Percentiles rank a stretch among this genome's conserved stretches.
Evolutionary conservation across 53 echinoderm and acorn worm genomes (phyloP).

Genomic region (Zoroaster sp.): DNA sequence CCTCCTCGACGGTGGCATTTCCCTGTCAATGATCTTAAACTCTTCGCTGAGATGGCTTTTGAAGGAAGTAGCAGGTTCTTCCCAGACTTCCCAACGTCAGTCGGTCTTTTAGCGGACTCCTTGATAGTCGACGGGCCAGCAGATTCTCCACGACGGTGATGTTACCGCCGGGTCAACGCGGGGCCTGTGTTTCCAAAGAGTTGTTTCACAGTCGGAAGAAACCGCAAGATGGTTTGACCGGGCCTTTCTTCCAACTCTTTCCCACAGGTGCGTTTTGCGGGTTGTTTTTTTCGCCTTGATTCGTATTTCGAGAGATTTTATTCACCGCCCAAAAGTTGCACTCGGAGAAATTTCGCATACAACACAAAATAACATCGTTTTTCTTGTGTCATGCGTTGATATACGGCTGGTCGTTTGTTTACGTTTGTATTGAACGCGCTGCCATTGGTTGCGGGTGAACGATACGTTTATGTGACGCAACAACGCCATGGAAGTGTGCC

Average conservation of each 20-base stretch:
- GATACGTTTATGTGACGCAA: not conserved
- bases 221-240: not conserved
- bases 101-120: too few relatives aligned
- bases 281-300: too few relatives aligned
- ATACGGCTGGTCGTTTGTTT: not conserved
- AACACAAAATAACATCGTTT: constrained; percentile 14
- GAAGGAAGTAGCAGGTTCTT: not conserved
- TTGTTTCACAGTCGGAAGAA: constrained; percentile 7
- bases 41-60: not conserved
- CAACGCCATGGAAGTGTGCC: not conserved
- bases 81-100: not conserved
- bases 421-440: not conserved
- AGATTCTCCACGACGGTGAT: too few relatives aligned
- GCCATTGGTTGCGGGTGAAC: not conserved
- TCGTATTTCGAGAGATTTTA: too few relatives aligned
- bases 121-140: too few relatives aligned
- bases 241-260: not conserved
- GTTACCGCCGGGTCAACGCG: not conserved
- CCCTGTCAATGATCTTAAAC: constrained; percentile 6
- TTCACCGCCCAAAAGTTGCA: too few relatives aligned
- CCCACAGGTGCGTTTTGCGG: constrained; percentile 19
- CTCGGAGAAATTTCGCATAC: not conserved
- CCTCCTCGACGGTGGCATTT: not conserved
- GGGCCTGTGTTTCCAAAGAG: constrained; percentile 29
- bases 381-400: not conserved